These are phyloP conservation scores for Cepphus grylle DNA, from an alignment of 2,113 vertebrate genomes.

Conservation along the genomic window DNA sequence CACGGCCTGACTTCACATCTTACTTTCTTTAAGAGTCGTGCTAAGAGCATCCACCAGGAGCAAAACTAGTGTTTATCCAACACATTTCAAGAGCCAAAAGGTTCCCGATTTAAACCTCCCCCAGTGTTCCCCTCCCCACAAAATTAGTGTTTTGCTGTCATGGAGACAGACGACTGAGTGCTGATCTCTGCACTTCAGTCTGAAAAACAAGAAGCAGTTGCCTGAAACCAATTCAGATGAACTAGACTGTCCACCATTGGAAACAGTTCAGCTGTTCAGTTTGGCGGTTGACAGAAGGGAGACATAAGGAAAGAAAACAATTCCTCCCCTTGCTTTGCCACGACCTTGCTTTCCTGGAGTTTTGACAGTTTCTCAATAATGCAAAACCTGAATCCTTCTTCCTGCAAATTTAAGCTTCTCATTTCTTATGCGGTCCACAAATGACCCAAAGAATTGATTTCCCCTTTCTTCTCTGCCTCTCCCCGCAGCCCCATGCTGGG, in stretches of 20 bases:
- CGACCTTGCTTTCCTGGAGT: neutral
- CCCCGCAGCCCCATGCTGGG: neutral
- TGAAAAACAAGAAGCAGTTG: neutral
- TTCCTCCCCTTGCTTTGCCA: neutral
- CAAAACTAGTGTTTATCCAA: neutral
- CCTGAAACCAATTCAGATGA: neutral
- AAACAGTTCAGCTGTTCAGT: neutral
- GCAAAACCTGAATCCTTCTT: neutral
- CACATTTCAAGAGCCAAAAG: neutral
- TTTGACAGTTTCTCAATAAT: neutral
- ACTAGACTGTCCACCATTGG: neutral
- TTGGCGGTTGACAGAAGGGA: neutral
- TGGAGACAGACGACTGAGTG: neutral
- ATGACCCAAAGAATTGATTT: neutral
- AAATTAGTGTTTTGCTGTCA: slow-evolving; percentile 23
- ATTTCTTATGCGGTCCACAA: neutral
- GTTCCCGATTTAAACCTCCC: neutral
- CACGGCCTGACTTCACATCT: neutral
- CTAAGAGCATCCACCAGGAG: neutral
- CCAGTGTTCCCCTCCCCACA: neutral
- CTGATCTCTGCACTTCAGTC: neutral
- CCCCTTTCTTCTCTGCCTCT: neutral
- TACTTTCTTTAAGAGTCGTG: neutral
- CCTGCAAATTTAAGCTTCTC: neutral
- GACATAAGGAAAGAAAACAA: neutral